A percentile compares a stretch with the other conserved stretches of the same genome.
These are phyloP conservation scores for Trileptium ribeirensis DNA, from an alignment of 2,888 invertebrate species.

Conservation along the genomic window DNA sequence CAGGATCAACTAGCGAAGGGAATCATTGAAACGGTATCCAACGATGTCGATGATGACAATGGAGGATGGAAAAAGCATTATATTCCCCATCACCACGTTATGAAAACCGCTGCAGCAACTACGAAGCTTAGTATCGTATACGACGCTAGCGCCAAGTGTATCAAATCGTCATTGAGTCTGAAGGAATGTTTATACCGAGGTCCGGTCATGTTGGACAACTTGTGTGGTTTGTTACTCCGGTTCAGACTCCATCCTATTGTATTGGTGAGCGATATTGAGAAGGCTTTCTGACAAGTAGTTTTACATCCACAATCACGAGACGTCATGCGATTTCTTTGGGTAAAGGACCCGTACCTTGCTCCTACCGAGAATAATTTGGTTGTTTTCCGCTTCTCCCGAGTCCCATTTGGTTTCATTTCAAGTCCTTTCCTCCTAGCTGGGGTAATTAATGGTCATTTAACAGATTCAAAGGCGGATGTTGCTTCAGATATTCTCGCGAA, in stretches of 20 bases:
- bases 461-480: neutral
- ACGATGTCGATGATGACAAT: neutral
- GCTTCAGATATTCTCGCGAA: neutral
- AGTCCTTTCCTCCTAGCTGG: constrained; percentile 33
- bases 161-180: constrained; percentile 17
- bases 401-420: constrained; percentile 35
- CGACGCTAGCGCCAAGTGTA: constrained; percentile 33
- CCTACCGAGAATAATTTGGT: constrained; percentile 28
- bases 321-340: neutral
- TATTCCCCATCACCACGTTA: constrained; percentile 32
- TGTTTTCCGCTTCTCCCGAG: constrained; percentile 30
- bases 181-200: constrained; percentile 35
- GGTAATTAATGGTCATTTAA: constrained; percentile 27
- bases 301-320: constrained; percentile 30
- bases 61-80: constrained; percentile 30
- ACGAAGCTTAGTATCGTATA: constrained; percentile 39
- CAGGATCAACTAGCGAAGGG: constrained; percentile 17
- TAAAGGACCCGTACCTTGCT: neutral
- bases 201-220: constrained; percentile 25
- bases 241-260: constrained; percentile 29
- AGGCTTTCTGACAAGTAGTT: constrained; percentile 32
- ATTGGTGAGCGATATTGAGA: constrained; percentile 16
- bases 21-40: constrained; percentile 23
- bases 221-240: constrained; percentile 29
- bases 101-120: constrained; percentile 23